Evolutionary conservation across 2,888 invertebrate genomes (phyloP).

Genomic region (Macrophya alboannulata): DNA sequence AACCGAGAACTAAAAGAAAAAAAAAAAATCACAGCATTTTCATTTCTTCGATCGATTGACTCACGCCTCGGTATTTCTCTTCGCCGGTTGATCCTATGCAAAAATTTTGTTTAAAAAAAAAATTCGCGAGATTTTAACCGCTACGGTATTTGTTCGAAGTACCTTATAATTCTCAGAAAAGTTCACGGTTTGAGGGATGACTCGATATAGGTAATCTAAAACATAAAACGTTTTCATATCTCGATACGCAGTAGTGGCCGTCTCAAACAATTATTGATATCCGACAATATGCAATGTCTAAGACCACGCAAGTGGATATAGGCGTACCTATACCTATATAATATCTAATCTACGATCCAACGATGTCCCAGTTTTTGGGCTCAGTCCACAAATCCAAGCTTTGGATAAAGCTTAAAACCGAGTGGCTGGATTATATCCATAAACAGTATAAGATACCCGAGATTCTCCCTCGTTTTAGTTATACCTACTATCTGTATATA

Average conservation of each 20-base stretch:
- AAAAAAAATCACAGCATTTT: not conserved
- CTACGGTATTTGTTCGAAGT: not conserved
- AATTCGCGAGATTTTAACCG: not conserved
- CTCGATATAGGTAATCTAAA: not conserved
- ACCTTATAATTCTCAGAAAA: not conserved
- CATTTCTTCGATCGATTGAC: not conserved
- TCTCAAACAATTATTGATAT: not conserved
- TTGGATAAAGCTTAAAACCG: conserved; percentile 23
- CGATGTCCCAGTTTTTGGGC: conserved; percentile 43
- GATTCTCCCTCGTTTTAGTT: not conserved
- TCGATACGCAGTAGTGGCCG: not conserved
- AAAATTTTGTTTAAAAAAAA: not conserved
- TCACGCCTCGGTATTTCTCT: not conserved
- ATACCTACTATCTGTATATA: not conserved
- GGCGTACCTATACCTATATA: not conserved
- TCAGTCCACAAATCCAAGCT: conserved; percentile 38
- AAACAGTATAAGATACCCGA: not conserved
- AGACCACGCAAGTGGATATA: not conserved
- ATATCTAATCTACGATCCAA: conserved; percentile 42
- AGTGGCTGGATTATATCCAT: conserved; percentile 35
- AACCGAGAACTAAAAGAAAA: not conserved
- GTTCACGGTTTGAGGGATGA: not conserved
- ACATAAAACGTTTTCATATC: too few species aligned
- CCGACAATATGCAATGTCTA: not conserved
- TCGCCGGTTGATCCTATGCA: not conserved